Evolutionary conservation across 2,888 invertebrate genomes (phyloP).

Genomic region (Cosmorhoe ocellata): DNA sequence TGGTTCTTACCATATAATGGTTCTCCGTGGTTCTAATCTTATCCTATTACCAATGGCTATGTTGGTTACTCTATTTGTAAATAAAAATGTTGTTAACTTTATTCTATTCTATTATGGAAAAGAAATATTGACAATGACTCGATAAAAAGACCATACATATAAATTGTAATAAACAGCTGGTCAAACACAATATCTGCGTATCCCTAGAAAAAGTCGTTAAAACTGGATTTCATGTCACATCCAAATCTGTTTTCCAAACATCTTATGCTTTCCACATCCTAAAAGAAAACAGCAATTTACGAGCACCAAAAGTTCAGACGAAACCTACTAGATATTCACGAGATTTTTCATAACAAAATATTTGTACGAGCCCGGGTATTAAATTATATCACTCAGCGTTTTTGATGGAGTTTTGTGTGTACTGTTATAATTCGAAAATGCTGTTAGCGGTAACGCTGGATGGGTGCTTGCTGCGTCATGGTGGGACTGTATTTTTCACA

Average conservation of each 20-base stretch:
- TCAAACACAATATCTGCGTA: not conserved
- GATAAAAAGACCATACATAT: too few relatives aligned
- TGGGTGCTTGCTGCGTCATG: constrained; percentile 10
- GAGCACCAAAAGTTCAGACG: constrained; percentile 19
- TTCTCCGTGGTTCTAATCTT: too few relatives aligned
- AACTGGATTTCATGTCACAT: not conserved
- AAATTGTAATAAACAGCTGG: not conserved
- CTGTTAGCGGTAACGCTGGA: constrained; percentile 16
- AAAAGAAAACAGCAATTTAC: constrained; percentile 25
- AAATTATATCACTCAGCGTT: constrained; percentile 28
- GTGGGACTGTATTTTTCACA: constrained; percentile 2
- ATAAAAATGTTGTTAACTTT: not conserved
- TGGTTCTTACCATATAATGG: too few relatives aligned
- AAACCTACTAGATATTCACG: constrained; percentile 21
- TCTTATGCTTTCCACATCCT: constrained; percentile 9
- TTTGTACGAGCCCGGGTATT: constrained; percentile 19
- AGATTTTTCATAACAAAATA: constrained; percentile 21
- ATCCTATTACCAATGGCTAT: not conserved
- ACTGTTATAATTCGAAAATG: constrained; percentile 23
- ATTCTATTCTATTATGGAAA: too few relatives aligned
- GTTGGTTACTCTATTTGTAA: not conserved
- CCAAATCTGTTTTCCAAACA: constrained; percentile 6
- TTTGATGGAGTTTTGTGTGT: constrained; percentile 26
- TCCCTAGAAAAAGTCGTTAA: not conserved
- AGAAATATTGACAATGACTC: not conserved